phyloP scores from a whole-genome alignment of 92 coral and sea anemone genomes.

The Pocillopora grandis region DNA sequence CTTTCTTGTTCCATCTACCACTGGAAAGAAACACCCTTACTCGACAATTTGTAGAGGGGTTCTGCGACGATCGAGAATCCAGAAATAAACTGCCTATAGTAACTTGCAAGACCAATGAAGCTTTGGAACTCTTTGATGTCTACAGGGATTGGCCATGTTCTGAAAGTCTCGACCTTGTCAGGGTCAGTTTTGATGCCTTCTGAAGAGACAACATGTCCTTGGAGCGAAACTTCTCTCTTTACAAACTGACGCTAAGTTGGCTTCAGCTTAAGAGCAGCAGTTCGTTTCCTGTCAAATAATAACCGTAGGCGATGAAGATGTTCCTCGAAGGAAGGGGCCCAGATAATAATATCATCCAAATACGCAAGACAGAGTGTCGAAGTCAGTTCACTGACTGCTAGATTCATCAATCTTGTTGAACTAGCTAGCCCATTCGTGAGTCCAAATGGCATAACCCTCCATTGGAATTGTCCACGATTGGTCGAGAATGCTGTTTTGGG shows the following conservation, averaged over 20 bases:
- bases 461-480: too few relatives aligned
- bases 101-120: too few relatives aligned
- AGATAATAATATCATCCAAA: too few relatives aligned
- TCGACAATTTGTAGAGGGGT: constrained; percentile 43
- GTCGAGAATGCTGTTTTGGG: too few relatives aligned
- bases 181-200: constrained; percentile 27
- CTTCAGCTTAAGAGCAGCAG: constrained; percentile 50
- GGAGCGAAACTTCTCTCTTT: constrained; percentile 41
- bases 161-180: constrained; percentile 40
- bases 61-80: not conserved
- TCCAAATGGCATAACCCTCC: too few relatives aligned
- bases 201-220: constrained; percentile 42
- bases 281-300: constrained; percentile 44
- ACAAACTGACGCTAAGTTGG: constrained; percentile 42
- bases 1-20: too few relatives aligned
- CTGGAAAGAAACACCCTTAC: not conserved
- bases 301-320: constrained; percentile 39
- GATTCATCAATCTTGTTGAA: too few relatives aligned
- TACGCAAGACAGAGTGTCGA: too few relatives aligned
- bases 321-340: constrained; percentile 42
- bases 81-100: too few relatives aligned
- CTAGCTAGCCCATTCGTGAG: too few relatives aligned
- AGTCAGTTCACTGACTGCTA: too few relatives aligned
- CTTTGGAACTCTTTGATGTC: constrained; percentile 19
- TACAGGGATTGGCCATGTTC: constrained; percentile 37